phyloP scores from a whole-genome alignment of 2,797 vertebrate genomes.

The Linurgus olivaceus region DNA sequence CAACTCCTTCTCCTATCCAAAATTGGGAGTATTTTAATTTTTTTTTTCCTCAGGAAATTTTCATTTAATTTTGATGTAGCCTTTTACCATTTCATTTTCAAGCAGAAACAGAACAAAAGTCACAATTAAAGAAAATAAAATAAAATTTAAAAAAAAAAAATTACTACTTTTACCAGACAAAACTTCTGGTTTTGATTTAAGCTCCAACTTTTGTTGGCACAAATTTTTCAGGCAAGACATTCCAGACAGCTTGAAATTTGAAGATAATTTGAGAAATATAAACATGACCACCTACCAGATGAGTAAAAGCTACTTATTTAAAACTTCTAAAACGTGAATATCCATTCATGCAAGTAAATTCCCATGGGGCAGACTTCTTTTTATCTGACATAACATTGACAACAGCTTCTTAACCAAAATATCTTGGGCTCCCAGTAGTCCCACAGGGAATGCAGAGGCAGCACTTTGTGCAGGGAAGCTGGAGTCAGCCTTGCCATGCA shows the following conservation, averaged over 20 bases:
- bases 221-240: neutral
- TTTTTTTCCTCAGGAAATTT: neutral
- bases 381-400: neutral
- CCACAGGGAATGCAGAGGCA: neutral
- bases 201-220: neutral
- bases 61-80: neutral
- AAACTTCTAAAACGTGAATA: neutral
- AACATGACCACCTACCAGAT: neutral
- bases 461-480: neutral
- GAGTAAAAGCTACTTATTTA: neutral
- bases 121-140: neutral
- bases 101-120: neutral
- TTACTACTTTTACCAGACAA: neutral
- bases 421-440: neutral
- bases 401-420: neutral
- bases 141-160: neutral
- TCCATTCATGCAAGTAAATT: neutral
- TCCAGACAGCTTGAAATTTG: constrained; percentile 27
- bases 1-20: neutral
- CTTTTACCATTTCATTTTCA: neutral
- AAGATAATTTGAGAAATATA: constrained; percentile 9
- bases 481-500: neutral
- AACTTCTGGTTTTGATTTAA: constrained; percentile 8
- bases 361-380: neutral
- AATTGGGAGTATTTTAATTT: neutral